Evolutionary conservation across 2,888 invertebrate species (phyloP).

Genomic region (Nemotelus pantherinus): DNA sequence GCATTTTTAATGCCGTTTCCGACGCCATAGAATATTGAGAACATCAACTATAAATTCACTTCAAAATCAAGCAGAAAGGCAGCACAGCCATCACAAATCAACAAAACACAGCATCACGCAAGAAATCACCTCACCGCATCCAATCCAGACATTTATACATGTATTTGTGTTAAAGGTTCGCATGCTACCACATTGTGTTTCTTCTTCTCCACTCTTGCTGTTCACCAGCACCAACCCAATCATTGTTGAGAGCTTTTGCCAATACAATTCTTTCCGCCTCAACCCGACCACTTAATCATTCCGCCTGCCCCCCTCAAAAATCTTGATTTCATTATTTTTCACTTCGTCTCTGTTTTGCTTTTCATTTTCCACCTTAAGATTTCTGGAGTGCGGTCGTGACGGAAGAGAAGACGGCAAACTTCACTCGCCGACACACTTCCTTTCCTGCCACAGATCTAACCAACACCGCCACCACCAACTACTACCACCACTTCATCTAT

Average conservation of each 20-base stretch:
- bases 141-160: not conserved
- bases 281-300: not conserved
- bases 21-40: too few species aligned
- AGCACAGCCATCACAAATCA: too few species aligned
- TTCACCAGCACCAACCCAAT: too few species aligned
- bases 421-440: slow-evolving; percentile 33
- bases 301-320: not conserved
- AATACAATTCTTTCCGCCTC: not conserved
- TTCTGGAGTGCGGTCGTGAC: not conserved
- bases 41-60: too few species aligned
- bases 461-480: not conserved
- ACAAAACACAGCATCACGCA: too few species aligned
- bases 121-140: not conserved
- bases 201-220: not conserved
- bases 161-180: slow-evolving; percentile 37
- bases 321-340: slow-evolving; percentile 5
- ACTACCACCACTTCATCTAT: not conserved
- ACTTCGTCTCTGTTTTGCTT: slow-evolving; percentile 40
- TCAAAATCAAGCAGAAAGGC: too few species aligned
- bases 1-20: too few species aligned
- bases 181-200: not conserved
- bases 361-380: slow-evolving; percentile 14
- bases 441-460: slow-evolving; percentile 1
- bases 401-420: not conserved
- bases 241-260: too few species aligned